A percentile compares a stretch with the other conserved stretches of the same genome.
These are phyloP conservation scores for Thalassaphorura encarpata DNA, from an alignment of 1,140 invertebrate genomes.

Conservation along the genomic window DNA sequence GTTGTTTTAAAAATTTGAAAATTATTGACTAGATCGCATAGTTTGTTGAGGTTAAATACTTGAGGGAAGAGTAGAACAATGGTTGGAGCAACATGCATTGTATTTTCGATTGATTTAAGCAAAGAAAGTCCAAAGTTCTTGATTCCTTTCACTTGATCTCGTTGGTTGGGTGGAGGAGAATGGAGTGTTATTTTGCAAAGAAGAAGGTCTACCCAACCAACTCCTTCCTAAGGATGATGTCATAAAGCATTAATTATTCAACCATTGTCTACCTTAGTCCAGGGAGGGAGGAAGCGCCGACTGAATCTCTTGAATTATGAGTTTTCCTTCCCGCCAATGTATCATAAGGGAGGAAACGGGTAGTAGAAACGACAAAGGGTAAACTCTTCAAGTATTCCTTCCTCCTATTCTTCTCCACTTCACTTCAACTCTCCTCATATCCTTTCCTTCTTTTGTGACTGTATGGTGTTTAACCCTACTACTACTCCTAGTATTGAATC, in stretches of 20 bases:
- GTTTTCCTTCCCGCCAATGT: not conserved
- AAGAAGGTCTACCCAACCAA: not conserved
- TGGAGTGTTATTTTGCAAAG: not conserved
- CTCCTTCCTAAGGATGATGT: not conserved
- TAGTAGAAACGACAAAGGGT: not conserved
- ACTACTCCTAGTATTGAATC: no score
- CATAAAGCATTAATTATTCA: not conserved
- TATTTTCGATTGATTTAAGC: not conserved
- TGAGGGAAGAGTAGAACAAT: not conserved
- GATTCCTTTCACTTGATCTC: not conserved
- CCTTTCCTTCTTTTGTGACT: no score
- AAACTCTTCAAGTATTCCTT: not conserved
- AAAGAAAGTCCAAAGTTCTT: not conserved
- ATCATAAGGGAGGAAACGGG: not conserved
- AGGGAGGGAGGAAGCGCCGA: not conserved
- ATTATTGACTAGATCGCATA: no score
- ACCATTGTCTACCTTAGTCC: not conserved
- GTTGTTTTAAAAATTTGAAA: no score
- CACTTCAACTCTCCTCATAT: no score
- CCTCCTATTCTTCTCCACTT: no score
- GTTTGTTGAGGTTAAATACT: not conserved
- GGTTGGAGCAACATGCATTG: not conserved
- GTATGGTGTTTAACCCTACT: no score
- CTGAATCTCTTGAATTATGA: not conserved
- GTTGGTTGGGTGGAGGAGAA: not conserved